Percentiles rank a stretch among this genome's conserved stretches.
Evolutionary conservation across 2,888 invertebrate genomes (phyloP).

Genomic region (Anoncus sp.): DNA sequence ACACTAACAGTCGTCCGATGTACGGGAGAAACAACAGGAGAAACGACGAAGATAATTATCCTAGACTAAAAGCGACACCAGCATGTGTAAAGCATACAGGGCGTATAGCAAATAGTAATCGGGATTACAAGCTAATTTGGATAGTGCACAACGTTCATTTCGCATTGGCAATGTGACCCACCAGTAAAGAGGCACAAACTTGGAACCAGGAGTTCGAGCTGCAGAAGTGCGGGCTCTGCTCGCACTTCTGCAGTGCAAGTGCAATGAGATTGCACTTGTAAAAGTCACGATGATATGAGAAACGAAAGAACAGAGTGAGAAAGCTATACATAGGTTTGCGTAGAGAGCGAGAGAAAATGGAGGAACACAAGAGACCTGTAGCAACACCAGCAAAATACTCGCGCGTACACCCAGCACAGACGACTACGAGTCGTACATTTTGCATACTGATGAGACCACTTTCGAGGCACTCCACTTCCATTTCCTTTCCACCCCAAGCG

Average conservation of each 20-base stretch:
- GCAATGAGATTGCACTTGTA: constrained; percentile 6
- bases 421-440: constrained; percentile 72
- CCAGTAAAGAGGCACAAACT: constrained; percentile 48
- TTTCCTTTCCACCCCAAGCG: constrained; percentile 72
- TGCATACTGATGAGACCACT: constrained; percentile 80
- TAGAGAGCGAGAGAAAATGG: constrained; percentile 65
- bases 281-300: constrained; percentile 47
- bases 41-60: constrained; percentile 59
- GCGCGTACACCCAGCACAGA: constrained; percentile 69
- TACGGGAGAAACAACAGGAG: constrained; percentile 30
- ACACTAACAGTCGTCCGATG: background rate
- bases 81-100: background rate
- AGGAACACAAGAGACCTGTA: constrained; percentile 68
- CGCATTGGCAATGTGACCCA: constrained; percentile 50
- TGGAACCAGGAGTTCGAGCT: constrained; percentile 36
- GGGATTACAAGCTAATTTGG: background rate
- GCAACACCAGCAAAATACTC: constrained; percentile 39
- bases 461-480: constrained; percentile 73
- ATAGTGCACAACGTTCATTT: constrained; percentile 38
- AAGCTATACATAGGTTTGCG: constrained; percentile 52
- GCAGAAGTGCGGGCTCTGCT: constrained; percentile 13
- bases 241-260: no score
- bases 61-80: constrained; percentile 9
- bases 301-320: constrained; percentile 41
- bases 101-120: constrained; percentile 11